These are phyloP conservation scores for Danio kyathit DNA, from an alignment of 2,797 vertebrate genomes.

Conservation along the genomic window DNA sequence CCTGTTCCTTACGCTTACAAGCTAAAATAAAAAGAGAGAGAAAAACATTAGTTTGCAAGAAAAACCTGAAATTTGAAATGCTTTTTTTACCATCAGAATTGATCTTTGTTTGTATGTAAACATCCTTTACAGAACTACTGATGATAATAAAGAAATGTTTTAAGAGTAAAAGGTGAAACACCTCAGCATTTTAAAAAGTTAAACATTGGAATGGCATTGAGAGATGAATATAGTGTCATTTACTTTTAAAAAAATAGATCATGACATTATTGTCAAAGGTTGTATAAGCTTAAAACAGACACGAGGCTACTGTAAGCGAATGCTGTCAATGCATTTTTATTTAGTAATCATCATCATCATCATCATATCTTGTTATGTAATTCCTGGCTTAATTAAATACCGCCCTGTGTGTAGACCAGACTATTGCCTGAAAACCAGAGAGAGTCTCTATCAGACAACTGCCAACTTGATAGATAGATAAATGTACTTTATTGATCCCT, in stretches of 20 bases:
- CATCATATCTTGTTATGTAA: constrained; percentile 9
- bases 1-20: constrained; percentile 88
- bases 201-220: not conserved
- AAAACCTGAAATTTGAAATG: not conserved
- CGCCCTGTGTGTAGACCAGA: constrained; percentile 24
- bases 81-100: not conserved
- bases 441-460: constrained; percentile 42
- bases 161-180: not conserved
- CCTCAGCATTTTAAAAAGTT: not conserved
- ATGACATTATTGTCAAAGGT: not conserved
- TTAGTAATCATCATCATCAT: not conserved
- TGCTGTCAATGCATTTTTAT: constrained; percentile 7
- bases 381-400: constrained; percentile 28
- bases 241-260: not conserved
- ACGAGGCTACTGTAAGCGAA: not conserved
- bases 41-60: not conserved
- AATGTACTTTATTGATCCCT: constrained; percentile 48
- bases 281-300: not conserved
- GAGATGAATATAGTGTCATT: not conserved
- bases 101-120: not conserved
- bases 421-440: constrained; percentile 32
- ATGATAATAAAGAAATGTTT: not conserved
- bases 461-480: constrained; percentile 49
- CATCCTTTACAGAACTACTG: not conserved
- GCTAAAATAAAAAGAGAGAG: constrained; percentile 71